Conservation (phyloP, 2,113 vertebrate genomes). For the Rhegmatorhina hoffmannsi region DNA sequence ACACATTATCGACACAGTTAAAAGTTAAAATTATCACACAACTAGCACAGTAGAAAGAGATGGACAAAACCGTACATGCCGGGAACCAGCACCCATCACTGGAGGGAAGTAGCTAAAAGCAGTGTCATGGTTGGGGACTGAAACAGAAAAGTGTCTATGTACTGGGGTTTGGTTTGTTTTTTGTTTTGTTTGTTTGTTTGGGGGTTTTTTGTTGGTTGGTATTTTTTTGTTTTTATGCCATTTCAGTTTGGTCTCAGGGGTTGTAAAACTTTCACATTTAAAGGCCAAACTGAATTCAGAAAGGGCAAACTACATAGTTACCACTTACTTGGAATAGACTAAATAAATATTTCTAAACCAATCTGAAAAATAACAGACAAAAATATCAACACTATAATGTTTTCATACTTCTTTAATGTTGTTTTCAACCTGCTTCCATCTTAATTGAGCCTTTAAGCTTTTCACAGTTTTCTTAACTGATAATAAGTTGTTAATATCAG, state of each 20-base stretch:
- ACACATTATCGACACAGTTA: neutral
- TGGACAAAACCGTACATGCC: neutral
- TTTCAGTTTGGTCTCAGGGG: neutral
- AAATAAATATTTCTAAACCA: neutral
- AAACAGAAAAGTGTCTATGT: neutral
- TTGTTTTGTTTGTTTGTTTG: too few species aligned
- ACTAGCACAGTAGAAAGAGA: neutral
- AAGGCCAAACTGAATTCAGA: neutral
- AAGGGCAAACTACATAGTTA: neutral
- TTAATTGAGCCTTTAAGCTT: constrained; percentile 74
- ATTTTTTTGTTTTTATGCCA: neutral
- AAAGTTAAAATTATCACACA: neutral
- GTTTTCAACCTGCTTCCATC: constrained; percentile 79
- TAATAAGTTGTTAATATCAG: constrained; percentile 69
- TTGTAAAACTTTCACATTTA: neutral
- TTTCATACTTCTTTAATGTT: constrained; percentile 78
- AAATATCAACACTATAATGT: neutral
- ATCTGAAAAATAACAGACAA: neutral
- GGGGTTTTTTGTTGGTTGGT: neutral
- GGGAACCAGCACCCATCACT: neutral
- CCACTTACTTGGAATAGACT: neutral
- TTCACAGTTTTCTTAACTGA: constrained; percentile 78
- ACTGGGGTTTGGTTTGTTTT: too few species aligned
- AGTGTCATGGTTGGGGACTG: neutral
- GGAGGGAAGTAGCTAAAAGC: neutral